These are phyloP conservation scores for Pseudomugil tenellus DNA, from an alignment of 2,797 vertebrate genomes.

Conservation along the genomic window DNA sequence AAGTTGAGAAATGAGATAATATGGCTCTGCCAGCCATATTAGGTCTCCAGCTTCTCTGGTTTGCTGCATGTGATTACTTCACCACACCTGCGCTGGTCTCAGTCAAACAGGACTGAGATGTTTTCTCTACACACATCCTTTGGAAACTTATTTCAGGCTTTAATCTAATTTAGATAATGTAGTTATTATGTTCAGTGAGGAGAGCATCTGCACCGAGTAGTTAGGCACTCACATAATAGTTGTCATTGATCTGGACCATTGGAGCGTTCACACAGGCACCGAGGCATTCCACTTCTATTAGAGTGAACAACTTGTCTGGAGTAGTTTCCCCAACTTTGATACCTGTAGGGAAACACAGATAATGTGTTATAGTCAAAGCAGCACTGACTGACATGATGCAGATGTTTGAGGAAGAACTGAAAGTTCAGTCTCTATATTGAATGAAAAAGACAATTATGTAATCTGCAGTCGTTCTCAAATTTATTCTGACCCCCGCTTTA, in stretches of 20 bases:
- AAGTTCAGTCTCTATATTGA: not conserved
- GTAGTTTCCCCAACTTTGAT: constrained; percentile 96
- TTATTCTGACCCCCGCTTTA: too few species aligned
- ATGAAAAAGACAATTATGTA: constrained; percentile 22
- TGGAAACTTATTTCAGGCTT: constrained; percentile 30
- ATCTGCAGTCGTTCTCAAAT: too few species aligned
- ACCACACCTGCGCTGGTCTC: constrained; percentile 14
- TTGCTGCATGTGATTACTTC: not conserved
- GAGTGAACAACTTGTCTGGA: constrained; percentile 93
- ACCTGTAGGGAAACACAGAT: constrained; percentile 78
- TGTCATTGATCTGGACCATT: constrained; percentile 99
- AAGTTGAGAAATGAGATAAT: constrained; percentile 8
- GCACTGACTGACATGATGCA: not conserved
- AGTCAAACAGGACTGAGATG: not conserved
- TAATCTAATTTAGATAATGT: constrained; percentile 52
- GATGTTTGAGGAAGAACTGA: not conserved
- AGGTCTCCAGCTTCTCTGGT: not conserved
- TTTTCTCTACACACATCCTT: constrained; percentile 23
- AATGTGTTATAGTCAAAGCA: not conserved
- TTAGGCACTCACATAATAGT: constrained; percentile 93
- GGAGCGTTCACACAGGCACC: constrained; percentile 98
- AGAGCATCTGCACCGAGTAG: constrained; percentile 13
- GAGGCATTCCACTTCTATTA: constrained; percentile 97
- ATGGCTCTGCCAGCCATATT: not conserved
- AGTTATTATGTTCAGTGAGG: constrained; percentile 21